phyloP scores from a whole-genome alignment of 2,888 invertebrate species.

The Eudemis profundana region DNA sequence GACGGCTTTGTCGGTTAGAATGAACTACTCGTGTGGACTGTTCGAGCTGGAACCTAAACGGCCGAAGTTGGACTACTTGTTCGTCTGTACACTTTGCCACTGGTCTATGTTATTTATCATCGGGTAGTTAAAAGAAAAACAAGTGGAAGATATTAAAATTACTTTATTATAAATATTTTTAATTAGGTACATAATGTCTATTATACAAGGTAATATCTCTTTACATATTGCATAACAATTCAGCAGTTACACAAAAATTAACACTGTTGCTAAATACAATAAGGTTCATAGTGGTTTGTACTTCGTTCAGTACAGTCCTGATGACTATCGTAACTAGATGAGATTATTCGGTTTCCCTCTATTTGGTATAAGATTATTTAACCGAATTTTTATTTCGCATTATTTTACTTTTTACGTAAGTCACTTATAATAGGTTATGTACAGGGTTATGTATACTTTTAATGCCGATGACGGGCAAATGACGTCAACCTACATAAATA shows the following conservation, averaged over 20 bases:
- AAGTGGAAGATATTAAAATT: constrained; percentile 2
- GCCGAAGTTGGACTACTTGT: too few species aligned
- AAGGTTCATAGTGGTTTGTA: constrained; percentile 13
- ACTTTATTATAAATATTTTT: constrained; percentile 34
- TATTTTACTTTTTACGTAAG: too few species aligned
- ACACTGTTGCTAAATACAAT: neutral
- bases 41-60: too few species aligned
- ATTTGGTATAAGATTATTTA: too few species aligned
- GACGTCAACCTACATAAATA: too few species aligned
- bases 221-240: constrained; percentile 13
- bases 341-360: neutral
- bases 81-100: too few species aligned
- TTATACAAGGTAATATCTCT: constrained; percentile 23
- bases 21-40: too few species aligned
- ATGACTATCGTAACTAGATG: neutral
- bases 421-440: too few species aligned
- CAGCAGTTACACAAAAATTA: neutral
- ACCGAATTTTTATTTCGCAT: too few species aligned
- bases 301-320: constrained; percentile 6
- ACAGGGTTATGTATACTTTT: too few species aligned
- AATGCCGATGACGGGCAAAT: too few species aligned
- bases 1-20: too few species aligned
- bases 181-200: constrained; percentile 19
- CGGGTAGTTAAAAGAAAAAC: constrained; percentile 19
- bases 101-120: neutral